These are phyloP conservation scores for Steinernema feltiae DNA, from an alignment of 1,140 invertebrate genomes.

Conservation along the genomic window DNA sequence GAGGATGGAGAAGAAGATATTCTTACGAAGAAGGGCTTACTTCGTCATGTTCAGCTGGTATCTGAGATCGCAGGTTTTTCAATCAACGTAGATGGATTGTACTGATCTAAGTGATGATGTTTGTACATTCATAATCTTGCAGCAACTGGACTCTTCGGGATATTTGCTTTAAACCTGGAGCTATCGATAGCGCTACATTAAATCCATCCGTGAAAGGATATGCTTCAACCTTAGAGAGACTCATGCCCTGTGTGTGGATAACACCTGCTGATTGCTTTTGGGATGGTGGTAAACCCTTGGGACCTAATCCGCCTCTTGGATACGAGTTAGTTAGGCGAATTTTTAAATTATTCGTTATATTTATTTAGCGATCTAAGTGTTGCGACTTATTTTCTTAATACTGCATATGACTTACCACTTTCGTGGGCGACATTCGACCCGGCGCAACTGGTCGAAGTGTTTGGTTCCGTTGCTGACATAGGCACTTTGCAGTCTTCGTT, in stretches of 20 bases:
- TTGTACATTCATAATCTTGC: no score
- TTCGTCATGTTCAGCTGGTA: not conserved
- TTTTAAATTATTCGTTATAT: not conserved
- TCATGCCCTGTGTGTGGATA: not conserved
- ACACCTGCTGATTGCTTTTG: not conserved
- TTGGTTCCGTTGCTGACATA: not conserved
- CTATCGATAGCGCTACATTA: not conserved
- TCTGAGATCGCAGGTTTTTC: not conserved
- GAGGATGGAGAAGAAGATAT: not conserved
- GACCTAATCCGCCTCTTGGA: not conserved
- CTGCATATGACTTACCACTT: not conserved
- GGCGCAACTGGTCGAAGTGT: not conserved
- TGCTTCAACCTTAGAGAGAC: not conserved
- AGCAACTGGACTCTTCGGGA: slow-evolving; percentile 7
- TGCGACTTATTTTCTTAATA: not conserved
- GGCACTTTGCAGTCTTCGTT: not conserved
- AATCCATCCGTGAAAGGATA: not conserved
- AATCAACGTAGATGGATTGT: not conserved
- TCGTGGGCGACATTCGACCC: not conserved
- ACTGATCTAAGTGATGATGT: no score
- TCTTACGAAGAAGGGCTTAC: not conserved
- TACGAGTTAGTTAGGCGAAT: not conserved
- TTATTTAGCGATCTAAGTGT: not conserved
- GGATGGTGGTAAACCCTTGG: not conserved
- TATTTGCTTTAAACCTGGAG: not conserved